phyloP scores from a whole-genome alignment of 2,113 vertebrate genomes.

The Python bivittatus region DNA sequence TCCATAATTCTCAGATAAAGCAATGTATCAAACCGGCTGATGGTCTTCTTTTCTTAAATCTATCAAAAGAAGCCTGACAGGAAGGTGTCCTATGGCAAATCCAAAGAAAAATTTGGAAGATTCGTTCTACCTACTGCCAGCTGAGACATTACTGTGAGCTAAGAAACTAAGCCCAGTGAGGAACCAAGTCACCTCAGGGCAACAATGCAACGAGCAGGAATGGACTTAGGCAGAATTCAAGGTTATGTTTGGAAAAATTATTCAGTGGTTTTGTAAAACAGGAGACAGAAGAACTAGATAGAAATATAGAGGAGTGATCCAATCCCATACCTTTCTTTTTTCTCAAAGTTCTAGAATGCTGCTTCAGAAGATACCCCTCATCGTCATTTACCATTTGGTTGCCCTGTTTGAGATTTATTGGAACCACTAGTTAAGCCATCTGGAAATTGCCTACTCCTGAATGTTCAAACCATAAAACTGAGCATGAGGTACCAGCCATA shows the following conservation, averaged over 20 bases:
- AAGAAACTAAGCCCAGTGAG: background rate
- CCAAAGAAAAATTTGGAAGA: background rate
- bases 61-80: background rate
- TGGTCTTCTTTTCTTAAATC: slow-evolving; percentile 10
- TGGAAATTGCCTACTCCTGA: no score
- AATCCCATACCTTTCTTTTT: background rate
- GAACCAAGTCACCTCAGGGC: background rate
- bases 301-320: background rate
- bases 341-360: background rate
- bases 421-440: background rate
- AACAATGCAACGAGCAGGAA: no score
- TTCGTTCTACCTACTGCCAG: no score
- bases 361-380: background rate
- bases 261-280: background rate
- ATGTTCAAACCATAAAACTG: no score
- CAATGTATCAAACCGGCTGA: slow-evolving; percentile 33
- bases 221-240: background rate
- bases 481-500: no score
- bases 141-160: background rate
- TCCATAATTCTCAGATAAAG: slow-evolving; percentile 44
- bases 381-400: background rate
- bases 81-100: background rate
- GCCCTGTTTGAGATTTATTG: background rate
- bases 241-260: background rate
- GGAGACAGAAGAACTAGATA: no score